A percentile compares a stretch with the other conserved stretches of the same genome.
Conservation (phyloP, 2,113 vertebrate species). For the Piliocolobus tephrosceles region DNA sequence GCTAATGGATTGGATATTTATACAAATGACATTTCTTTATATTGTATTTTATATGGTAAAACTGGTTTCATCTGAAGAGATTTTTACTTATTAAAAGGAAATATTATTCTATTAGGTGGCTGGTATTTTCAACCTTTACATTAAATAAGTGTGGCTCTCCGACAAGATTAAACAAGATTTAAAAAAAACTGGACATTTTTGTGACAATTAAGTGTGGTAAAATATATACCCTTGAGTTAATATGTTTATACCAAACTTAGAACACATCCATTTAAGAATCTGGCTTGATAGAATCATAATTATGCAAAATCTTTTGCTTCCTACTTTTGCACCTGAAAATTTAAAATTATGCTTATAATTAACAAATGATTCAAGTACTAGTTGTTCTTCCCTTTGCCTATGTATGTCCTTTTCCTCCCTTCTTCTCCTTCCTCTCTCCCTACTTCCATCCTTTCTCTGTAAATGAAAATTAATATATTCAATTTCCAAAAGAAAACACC, state of each 20-base stretch:
- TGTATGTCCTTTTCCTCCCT: neutral
- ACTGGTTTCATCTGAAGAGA: neutral
- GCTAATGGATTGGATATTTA: constrained; percentile 23
- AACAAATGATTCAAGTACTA: neutral
- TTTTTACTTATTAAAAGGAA: neutral
- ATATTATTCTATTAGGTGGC: constrained; percentile 30
- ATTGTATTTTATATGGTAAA: constrained; percentile 20
- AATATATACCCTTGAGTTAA: neutral
- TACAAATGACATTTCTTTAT: constrained; percentile 24
- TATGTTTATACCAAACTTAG: neutral
- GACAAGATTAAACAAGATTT: neutral
- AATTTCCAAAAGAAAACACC: neutral
- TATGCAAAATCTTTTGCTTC: neutral
- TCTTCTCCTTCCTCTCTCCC: neutral
- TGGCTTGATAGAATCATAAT: neutral
- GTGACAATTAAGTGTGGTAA: neutral
- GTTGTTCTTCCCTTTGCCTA: neutral
- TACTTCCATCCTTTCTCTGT: neutral
- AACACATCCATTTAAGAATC: constrained; percentile 30
- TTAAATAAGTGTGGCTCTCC: neutral
- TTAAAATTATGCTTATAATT: constrained; percentile 40
- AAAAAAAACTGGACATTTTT: neutral
- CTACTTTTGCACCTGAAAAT: constrained; percentile 1
- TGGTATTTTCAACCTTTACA: constrained; percentile 12
- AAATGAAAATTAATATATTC: neutral